phyloP scores from a whole-genome alignment of 2,888 invertebrate genomes.

The Lasioglossum leucozonium region DNA sequence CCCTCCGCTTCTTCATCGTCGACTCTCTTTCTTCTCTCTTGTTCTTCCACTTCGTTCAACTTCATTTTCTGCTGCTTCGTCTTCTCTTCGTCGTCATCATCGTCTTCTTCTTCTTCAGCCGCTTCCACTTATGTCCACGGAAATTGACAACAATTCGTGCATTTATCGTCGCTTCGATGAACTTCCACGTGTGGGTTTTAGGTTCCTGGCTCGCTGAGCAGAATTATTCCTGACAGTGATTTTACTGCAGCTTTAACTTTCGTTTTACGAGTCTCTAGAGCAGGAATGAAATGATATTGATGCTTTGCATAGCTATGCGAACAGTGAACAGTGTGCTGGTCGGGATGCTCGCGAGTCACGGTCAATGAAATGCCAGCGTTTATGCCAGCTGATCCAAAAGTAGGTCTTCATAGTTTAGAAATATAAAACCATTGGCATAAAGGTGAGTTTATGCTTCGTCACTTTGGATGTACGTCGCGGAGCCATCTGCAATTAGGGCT shows the following conservation, averaged over 20 bases:
- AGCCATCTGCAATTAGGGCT: too few relatives aligned
- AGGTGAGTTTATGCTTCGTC: not conserved
- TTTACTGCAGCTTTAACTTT: conserved; percentile 46
- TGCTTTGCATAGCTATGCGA: conserved; percentile 10
- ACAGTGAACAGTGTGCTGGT: conserved; percentile 6
- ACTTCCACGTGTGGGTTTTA: conserved; percentile 33
- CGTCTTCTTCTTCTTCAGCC: not conserved
- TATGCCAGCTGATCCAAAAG: not conserved
- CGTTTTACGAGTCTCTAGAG: conserved; percentile 35
- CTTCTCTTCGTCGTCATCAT: conserved; percentile 29
- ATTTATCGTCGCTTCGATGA: conserved; percentile 51
- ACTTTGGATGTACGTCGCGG: not conserved
- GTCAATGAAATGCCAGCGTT: conserved; percentile 2
- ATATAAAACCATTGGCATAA: not conserved
- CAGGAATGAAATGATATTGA: conserved; percentile 11
- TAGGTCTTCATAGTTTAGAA: not conserved
- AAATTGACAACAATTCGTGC: conserved; percentile 54
- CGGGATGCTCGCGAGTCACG: conserved; percentile 23
- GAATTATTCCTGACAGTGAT: conserved; percentile 45
- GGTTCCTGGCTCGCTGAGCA: conserved; percentile 5
- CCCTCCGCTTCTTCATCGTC: not conserved
- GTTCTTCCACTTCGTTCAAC: conserved; percentile 7
- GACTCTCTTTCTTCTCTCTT: not conserved
- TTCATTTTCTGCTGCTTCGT: not conserved
- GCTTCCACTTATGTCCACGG: conserved; percentile 19